A percentile compares a stretch with the other conserved stretches of the same genome.
These are phyloP conservation scores for Frieseomelitta varia DNA, from an alignment of 1,140 invertebrate species.

Conservation along the genomic window DNA sequence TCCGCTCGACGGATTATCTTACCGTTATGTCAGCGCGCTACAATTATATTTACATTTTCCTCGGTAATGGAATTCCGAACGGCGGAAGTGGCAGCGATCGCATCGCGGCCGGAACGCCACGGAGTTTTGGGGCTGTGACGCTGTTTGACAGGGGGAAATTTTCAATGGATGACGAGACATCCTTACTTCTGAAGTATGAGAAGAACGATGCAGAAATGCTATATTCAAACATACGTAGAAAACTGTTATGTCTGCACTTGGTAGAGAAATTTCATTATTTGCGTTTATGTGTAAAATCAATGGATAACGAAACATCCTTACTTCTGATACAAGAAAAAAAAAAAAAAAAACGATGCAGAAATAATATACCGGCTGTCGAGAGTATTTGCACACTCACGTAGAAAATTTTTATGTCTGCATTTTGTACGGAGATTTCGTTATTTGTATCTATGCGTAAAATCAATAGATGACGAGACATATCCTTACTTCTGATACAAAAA, in stretches of 20 bases:
- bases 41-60: conserved; percentile 81
- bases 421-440: no score
- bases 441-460: not conserved
- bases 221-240: not conserved
- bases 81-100: not conserved
- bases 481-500: not conserved
- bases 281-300: no score
- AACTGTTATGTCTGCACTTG: not conserved
- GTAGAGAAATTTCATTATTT: no score
- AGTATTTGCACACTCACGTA: no score
- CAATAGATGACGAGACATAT: not conserved
- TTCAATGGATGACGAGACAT: not conserved
- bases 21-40: conserved; percentile 79
- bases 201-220: not conserved
- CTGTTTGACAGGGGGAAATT: not conserved
- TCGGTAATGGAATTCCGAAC: conserved; percentile 67
- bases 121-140: not conserved
- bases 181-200: not conserved
- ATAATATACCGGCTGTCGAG: no score
- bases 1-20: conserved; percentile 79
- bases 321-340: no score
- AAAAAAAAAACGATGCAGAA: no score
- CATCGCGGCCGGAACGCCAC: not conserved
- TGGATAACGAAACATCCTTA: no score
- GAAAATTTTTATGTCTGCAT: no score